Conservation (phyloP, 2,113 vertebrate species). For the Sialia sialis region DNA sequence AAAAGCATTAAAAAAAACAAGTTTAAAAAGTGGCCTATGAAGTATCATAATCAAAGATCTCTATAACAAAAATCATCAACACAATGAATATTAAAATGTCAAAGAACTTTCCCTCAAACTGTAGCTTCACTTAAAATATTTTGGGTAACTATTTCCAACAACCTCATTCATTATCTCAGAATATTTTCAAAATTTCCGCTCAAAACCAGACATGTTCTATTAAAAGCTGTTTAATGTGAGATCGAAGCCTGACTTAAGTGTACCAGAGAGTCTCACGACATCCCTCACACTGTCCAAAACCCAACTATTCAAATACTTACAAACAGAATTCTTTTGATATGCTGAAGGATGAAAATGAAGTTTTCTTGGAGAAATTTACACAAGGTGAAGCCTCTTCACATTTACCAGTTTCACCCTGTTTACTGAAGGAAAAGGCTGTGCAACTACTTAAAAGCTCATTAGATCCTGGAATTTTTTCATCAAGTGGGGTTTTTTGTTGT, state of each 20-base stretch:
- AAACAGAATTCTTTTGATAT: not conserved
- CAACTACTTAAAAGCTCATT: not conserved
- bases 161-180: not conserved
- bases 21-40: not conserved
- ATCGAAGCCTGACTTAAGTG: accelerated
- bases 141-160: not conserved
- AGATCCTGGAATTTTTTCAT: not conserved
- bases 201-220: not conserved
- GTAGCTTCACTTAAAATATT: not conserved
- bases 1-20: not conserved
- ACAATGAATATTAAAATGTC: not conserved
- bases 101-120: not conserved
- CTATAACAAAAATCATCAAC: not conserved
- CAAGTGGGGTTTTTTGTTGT: not conserved
- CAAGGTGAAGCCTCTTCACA: not conserved
- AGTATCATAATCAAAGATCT: not conserved
- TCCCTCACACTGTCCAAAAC: not conserved
- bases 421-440: not conserved
- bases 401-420: not conserved
- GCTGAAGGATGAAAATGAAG: not conserved
- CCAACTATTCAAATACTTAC: not conserved
- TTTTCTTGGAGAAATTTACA: not conserved
- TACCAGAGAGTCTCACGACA: not conserved
- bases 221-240: not conserved
- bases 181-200: not conserved